A percentile compares a stretch with the other conserved stretches of the same genome.
phyloP scores from a whole-genome alignment of 2,113 vertebrate genomes.

The Zootoca vivipara region DNA sequence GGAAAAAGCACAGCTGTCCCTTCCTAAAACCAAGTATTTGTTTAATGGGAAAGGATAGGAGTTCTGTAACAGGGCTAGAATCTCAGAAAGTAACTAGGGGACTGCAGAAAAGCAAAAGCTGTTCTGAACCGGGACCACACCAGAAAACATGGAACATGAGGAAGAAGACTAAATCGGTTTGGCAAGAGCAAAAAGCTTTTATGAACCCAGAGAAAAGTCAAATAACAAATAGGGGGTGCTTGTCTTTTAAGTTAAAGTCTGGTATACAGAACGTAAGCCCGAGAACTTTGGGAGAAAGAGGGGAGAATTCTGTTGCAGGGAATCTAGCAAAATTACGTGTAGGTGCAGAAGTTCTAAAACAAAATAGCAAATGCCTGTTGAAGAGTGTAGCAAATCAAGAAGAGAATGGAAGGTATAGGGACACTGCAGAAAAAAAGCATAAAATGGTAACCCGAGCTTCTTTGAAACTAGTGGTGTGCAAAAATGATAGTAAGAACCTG shows the following conservation, averaged over 20 bases:
- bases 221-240: not conserved
- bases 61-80: too few relatives aligned
- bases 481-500: not conserved
- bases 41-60: too few relatives aligned
- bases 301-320: not conserved
- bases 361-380: not conserved
- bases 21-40: not conserved
- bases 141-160: not conserved
- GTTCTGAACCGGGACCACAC: not conserved
- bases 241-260: not conserved
- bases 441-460: slow-evolving; percentile 34
- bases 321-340: not conserved
- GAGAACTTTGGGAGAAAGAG: not conserved
- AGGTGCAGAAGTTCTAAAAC: not conserved
- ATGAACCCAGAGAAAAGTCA: not conserved
- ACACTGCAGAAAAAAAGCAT: not conserved
- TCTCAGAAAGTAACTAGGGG: not conserved
- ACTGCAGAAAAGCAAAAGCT: not conserved
- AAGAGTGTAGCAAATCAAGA: not conserved
- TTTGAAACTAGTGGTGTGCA: slow-evolving; percentile 20
- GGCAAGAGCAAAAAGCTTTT: not conserved
- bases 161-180: not conserved
- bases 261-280: not conserved
- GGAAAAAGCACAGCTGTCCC: not conserved
- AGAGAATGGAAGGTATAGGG: not conserved